phyloP scores from a whole-genome alignment of 2,113 vertebrate genomes.

The Cinclus cinclus region DNA sequence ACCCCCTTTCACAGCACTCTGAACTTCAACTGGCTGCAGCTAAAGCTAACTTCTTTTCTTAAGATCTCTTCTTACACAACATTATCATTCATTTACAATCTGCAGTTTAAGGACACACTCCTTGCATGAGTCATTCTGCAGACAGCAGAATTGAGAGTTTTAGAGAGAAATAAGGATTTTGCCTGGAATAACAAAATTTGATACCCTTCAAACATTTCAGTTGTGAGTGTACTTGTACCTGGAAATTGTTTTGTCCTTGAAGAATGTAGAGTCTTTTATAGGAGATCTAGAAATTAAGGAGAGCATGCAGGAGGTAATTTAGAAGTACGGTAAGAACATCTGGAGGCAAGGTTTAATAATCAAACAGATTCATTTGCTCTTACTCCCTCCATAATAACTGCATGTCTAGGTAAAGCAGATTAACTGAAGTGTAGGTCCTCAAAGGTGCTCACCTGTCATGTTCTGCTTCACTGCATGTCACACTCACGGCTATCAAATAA shows the following conservation, averaged over 20 bases:
- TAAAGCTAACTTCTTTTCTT: not conserved
- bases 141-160: not conserved
- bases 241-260: not conserved
- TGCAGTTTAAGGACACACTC: not conserved
- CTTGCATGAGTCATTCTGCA: not conserved
- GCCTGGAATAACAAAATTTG: not conserved
- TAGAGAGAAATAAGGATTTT: not conserved
- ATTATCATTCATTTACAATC: not conserved
- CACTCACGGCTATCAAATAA: not conserved
- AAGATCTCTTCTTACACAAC: not conserved
- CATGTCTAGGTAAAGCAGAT: not conserved
- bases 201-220: not conserved
- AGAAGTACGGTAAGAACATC: not conserved
- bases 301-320: not conserved
- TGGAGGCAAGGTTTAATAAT: not conserved
- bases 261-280: not conserved
- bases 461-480: not conserved
- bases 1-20: not conserved
- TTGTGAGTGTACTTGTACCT: not conserved
- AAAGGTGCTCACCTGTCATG: not conserved
- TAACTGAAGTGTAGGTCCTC: not conserved
- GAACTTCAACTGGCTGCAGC: not conserved
- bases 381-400: not conserved
- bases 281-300: not conserved
- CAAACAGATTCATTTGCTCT: not conserved